These are phyloP conservation scores for Ailurus styani DNA, from an alignment of 2,113 vertebrate genomes.

Conservation along the genomic window DNA sequence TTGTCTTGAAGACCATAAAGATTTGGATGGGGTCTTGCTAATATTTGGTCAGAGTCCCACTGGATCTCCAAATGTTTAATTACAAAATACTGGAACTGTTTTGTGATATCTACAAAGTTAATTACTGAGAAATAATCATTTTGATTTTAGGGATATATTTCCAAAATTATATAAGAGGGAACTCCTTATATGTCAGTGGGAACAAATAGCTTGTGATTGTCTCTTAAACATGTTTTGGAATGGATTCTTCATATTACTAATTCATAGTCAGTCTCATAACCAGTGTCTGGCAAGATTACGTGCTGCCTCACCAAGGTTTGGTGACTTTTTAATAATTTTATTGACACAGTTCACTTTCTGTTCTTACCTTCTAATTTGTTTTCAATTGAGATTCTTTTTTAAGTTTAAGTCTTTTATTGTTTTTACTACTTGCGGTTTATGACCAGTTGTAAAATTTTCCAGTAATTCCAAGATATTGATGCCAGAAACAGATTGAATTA, in stretches of 20 bases:
- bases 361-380: neutral
- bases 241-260: neutral
- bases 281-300: neutral
- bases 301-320: neutral
- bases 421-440: neutral
- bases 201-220: neutral
- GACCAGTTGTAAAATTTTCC: neutral
- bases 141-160: slow-evolving; percentile 9
- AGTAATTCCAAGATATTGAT: neutral
- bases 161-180: neutral
- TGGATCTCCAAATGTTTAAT: neutral
- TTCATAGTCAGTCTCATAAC: neutral
- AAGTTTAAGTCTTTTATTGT: neutral
- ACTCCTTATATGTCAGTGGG: neutral
- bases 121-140: neutral
- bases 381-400: neutral
- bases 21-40: slow-evolving; percentile 13
- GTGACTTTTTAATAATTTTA: neutral
- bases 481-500: neutral
- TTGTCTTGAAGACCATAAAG: neutral
- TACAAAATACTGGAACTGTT: neutral
- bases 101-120: neutral
- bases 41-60: neutral
- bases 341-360: neutral
- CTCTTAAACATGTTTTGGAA: neutral